Evolutionary conservation across 1,140 invertebrate species (phyloP), one percentile per base, ranked within the genome.

Genomic region (Sogatella furcifera): DNA sequence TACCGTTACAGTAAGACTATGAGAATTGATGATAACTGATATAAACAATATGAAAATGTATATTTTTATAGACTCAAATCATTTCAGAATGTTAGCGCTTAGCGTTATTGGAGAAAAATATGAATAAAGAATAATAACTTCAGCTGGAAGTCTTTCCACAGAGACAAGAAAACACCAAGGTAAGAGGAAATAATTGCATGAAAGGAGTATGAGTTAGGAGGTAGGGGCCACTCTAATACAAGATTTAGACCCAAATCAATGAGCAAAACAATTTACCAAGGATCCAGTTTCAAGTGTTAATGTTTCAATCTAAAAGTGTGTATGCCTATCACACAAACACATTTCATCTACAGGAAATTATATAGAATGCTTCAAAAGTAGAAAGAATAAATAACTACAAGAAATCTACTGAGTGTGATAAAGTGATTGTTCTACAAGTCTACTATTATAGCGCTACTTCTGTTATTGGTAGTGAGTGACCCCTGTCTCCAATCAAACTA

Each of bases 111-210:
- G 34, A 38, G 34, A 10, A 38, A 11, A 13, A 38, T 11, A 10
- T 38, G 31, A 38, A 38, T 28, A 28, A 28, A 4, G 6, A 38
- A 38, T 38, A 8, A 10, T 11, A 38, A 38, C 11, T 38, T 11
- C 11, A 38, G 34, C 34, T 38, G 11, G 34, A 75, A 77, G 76
- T 79, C 77, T 78, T 79, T 78, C 77, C 77, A 80, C 76, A 78
- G 75, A 79, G 77, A 78, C 77, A 78, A 78, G 75, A 75, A 72
- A 67, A 74, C 68, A 67, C 65, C 66, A 65, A 67, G 61, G 63
- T 66, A 68, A 52, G 31, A 15, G 38, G 52, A 58, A 49, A 49
- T 15, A 10, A 9, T 10, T 38, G 34, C 11, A 38, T 9, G 5
- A 59, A 19, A 59, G 13, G 34, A 22, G 28, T 49, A 22, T 60